Base-by-base conservation (phyloP, 2,797 vertebrate genomes). In the Oryzias dopingdopingensis region DNA sequence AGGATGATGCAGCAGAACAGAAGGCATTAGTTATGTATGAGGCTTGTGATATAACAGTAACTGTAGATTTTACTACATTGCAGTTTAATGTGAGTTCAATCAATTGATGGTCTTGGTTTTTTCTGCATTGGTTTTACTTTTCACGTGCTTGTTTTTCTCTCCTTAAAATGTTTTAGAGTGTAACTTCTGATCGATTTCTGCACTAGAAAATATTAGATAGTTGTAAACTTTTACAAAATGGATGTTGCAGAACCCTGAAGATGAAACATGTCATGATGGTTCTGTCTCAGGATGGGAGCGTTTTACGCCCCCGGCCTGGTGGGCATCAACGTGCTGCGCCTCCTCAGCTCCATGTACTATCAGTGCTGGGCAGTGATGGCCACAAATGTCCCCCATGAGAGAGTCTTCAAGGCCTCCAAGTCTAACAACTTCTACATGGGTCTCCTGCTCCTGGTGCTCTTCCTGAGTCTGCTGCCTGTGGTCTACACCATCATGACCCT, bases 381-480 rank as follows among this genome's bases (percentile, higher is more conserved):
- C 49, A 96, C 95, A 79, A 99, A 99, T 2, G 96, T 99, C 10
- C 97, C 97, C 50, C 97, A 99, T 0, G 95, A 88, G 70, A 91
- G 97, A 4, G 96, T 99, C 72, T 99, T 99, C 91, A 99, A 99
- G 84, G 96, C 97, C 55, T 99, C 97, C 52, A 94, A 97, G 56
- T 99, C 97, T 79, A 98, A 97, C 81, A 99, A 98, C 89, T 99
- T 99, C 90, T 99, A 99, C 88, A 99, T 98, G 95, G 96, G 96
- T 17, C 90, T 99, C 20, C 84, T 99, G 74, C 91, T 99, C 60
- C 88, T 99, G 75, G 96, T 99, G 86, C 93, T 99, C 32, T 98
- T 99, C 84, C 93, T 99, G 76, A 99, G 97, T 62, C 92, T 99
- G 13, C 79, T 99, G 48, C 97, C 97, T 0, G 96, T 98, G 42